A percentile compares a stretch with the other conserved stretches of the same genome.
Evolutionary conservation across 2,797 vertebrate genomes (phyloP).

Genomic region (Fistularia tabacaria): DNA sequence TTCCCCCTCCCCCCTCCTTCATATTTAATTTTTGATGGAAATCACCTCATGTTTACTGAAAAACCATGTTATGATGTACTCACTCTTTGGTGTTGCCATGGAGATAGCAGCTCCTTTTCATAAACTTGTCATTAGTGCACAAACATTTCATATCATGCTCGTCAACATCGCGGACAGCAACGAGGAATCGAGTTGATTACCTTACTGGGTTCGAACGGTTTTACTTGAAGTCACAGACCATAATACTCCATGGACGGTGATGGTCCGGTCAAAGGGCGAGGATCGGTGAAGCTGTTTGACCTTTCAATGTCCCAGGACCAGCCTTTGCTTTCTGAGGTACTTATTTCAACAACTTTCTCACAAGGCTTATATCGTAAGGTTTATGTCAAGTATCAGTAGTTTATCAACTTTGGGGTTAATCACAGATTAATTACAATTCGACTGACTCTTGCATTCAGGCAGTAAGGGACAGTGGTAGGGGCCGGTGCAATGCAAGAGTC

Average conservation of each 20-base stretch:
- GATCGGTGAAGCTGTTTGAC: too few relatives aligned
- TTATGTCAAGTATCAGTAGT: too few relatives aligned
- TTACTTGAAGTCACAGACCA: too few relatives aligned
- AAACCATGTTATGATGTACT: constrained; percentile 84
- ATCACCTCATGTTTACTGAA: constrained; percentile 81
- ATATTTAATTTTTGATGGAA: constrained; percentile 82
- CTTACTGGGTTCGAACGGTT: constrained; percentile 23
- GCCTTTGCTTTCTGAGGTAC: background rate
- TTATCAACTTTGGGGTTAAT: too few relatives aligned
- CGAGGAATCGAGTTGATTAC: constrained; percentile 43
- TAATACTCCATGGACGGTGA: too few relatives aligned
- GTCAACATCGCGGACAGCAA: constrained; percentile 73
- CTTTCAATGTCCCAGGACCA: background rate
- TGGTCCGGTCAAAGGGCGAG: too few relatives aligned
- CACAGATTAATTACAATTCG: too few relatives aligned
- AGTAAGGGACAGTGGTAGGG: too few relatives aligned
- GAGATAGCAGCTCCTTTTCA: constrained; percentile 81
- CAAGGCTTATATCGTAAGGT: too few relatives aligned
- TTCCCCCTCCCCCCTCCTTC: constrained; percentile 56
- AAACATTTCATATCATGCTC: constrained; percentile 87
- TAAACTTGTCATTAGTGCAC: constrained; percentile 84
- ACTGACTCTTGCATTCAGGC: too few relatives aligned
- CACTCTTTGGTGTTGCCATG: constrained; percentile 85
- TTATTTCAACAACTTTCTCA: background rate
- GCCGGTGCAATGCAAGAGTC: too few relatives aligned